Base-by-base conservation (phyloP, 2,797 vertebrate genomes). In the Channallabes apus region DNA sequence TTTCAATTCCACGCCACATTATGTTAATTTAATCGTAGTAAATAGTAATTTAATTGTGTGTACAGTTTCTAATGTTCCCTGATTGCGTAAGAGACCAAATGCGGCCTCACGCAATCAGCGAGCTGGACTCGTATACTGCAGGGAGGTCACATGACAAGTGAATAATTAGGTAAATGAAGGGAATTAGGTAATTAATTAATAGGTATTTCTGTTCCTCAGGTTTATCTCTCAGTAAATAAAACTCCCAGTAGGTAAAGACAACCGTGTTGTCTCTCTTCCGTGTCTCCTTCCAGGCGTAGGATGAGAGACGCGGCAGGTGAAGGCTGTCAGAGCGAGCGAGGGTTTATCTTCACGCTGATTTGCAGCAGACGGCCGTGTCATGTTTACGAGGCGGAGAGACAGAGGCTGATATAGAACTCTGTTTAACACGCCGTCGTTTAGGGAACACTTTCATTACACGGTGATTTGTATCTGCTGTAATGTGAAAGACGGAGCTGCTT, bases 391-490 rank as follows among this genome's bases (percentile, higher is more conserved):
- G 54, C 75, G 2, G 29, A 77, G 20, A 77, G 69, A 82, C 64
- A 68, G 58, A 24, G 85, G 80, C 75, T 80, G 69, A 76, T 83
- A 73, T 83, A 83, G 68, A 69, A 82, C 71, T 72, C 79, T 35
- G 77, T 87, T 87, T 85, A 85, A 82, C 80, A 83, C 78, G 79
- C 65, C 78, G 51, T 41, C 83, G 82, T 87, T 87, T 89, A 89
- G 68, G 64, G 75, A 84, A 82, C 56, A 68, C 83, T 85, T 86
- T 87, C 79, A 87, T 87, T 85, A 86, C 86, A 35, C 51, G 3
- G 38, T 86, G 88, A 89, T 89, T 89, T 89, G 82, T 89, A 86
- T 86, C 67, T 18, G 54, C 88, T 83, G 79, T 87, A 86, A 87
- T 80, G 83, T 82, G 84, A 87, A 83, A 84, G 79, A 84, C 78